These are phyloP conservation scores for Equus quagga DNA, from an alignment of 2,113 vertebrate species.

Conservation along the genomic window DNA sequence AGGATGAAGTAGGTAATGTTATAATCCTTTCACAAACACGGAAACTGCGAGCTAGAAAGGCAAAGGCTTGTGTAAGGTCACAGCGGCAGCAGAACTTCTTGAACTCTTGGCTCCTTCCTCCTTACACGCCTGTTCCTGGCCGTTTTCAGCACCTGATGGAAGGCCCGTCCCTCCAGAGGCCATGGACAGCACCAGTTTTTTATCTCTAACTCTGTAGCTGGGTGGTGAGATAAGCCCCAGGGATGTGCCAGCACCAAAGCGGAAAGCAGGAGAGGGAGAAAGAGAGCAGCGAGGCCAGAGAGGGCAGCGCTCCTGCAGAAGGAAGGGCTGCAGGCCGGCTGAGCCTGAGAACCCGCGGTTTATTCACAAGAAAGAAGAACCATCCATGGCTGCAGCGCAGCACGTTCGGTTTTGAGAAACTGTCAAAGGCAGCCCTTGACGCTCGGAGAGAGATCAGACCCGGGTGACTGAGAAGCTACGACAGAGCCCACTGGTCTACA, in stretches of 20 bases:
- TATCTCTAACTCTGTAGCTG: neutral
- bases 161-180: neutral
- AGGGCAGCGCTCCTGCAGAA: neutral
- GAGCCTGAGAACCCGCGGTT: neutral
- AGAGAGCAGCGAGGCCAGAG: neutral
- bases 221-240: neutral
- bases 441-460: slow-evolving; percentile 8
- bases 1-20: neutral
- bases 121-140: neutral
- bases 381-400: fast-evolving
- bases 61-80: neutral
- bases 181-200: neutral
- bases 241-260: neutral
- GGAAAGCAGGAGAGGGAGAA: neutral
- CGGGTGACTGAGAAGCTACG: neutral
- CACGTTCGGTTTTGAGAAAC: neutral
- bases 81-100: neutral
- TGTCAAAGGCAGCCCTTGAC: neutral
- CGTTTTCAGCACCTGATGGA: neutral
- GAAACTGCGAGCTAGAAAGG: neutral
- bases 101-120: neutral
- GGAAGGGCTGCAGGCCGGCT: neutral
- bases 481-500: slow-evolving; percentile 5
- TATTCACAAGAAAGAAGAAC: neutral
- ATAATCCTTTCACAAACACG: neutral